Evolutionary conservation across 1,140 invertebrate genomes (phyloP), one percentile per base, ranked within the genome.

Genomic region (Bicyclus anynana): DNA sequence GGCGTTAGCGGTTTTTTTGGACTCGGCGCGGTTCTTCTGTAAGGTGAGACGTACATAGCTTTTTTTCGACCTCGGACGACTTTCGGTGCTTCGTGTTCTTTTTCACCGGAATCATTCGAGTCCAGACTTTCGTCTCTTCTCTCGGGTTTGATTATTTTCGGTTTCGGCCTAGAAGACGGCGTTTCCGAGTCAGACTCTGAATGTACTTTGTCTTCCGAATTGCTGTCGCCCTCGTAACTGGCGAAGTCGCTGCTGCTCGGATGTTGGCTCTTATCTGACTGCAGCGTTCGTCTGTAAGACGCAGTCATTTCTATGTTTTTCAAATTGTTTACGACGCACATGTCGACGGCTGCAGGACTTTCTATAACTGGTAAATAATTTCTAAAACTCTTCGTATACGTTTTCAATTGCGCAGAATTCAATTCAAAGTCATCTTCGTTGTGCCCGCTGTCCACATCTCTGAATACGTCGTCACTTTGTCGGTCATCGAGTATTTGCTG

Each of bases 11-110:
- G 62, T 58, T 85, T 72, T 27, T 84, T 88, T 3, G 67, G 76
- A 3, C 74, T 52, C 0, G 79, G 64, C 0, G 68, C 55, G 49
- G 59, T 90, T 51, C 80, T 79, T 59, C 90, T 87, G 69, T 92
- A 91, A 7, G 91, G 91, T 0, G 91, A 92, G 1, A 92, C 91
- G 69, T 95, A 95, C 1, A 93, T 81, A 0, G 93, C 91, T 75
- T 94, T 96, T 68, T 95, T 92, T 44, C 94, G 85, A 0, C 95
- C 96, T 47, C 95, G 89, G 21, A 97, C 92, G 1, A 82, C 90
- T 82, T 96, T 97, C 0, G 90, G 89, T 20, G 72, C 58, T 16
- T 74, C 79, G 6, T 57, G 67, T 16, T 87, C 85, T 64, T 84
- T 85, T 13, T 82, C 82, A 4, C 72, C 53, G 0, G 85, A 86